phyloP scores from a whole-genome alignment of 2,113 vertebrate genomes.

The Bothrops jararaca region DNA sequence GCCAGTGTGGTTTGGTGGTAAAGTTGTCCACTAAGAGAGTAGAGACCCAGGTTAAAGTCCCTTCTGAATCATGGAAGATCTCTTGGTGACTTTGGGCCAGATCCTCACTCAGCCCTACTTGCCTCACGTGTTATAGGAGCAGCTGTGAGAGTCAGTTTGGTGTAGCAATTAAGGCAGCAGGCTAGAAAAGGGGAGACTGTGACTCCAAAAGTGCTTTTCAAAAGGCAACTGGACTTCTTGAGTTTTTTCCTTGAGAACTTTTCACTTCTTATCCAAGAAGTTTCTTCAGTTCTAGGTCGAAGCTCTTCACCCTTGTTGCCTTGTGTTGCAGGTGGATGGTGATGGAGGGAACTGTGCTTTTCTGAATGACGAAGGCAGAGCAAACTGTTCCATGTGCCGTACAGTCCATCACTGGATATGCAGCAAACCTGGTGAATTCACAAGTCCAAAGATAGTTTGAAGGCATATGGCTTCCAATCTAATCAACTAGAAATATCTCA shows the following conservation, averaged over 20 bases:
- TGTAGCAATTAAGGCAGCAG: too few species aligned
- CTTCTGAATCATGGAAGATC: neutral
- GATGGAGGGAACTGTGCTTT: neutral
- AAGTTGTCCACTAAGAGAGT: neutral
- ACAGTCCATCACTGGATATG: neutral
- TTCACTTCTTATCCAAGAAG: too few species aligned
- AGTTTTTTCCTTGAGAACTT: too few species aligned
- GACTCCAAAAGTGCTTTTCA: too few species aligned
- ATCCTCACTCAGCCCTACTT: too few species aligned
- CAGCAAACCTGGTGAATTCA: neutral
- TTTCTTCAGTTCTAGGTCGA: too few species aligned
- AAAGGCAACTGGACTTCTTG: too few species aligned
- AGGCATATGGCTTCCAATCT: neutral
- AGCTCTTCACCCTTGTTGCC: neutral
- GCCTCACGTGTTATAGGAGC: too few species aligned
- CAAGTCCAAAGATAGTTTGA: neutral
- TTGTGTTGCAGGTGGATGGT: neutral
- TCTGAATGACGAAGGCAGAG: neutral
- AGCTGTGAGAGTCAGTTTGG: too few species aligned
- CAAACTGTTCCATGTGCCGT: neutral
- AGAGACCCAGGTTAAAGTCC: neutral
- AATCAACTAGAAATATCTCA: neutral
- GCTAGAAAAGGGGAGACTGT: too few species aligned
- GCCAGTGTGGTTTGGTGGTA: neutral
- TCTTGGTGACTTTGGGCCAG: neutral